A percentile compares a stretch with the other conserved stretches of the same genome.
phyloP scores from a whole-genome alignment of 2,888 invertebrate genomes.

The Dromius quadrimaculatus region DNA sequence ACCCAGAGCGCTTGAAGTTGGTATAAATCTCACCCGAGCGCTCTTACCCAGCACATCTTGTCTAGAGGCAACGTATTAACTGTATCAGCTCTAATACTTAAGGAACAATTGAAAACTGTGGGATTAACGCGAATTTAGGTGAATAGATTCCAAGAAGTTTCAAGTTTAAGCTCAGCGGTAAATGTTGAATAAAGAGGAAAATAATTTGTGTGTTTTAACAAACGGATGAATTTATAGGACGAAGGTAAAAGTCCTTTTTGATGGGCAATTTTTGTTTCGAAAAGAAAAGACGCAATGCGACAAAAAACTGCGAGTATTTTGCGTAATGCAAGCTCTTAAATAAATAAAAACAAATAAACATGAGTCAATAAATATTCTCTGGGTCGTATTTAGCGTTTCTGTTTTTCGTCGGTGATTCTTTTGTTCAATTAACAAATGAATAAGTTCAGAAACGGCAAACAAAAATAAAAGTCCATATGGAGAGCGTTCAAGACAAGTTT shows the following conservation, averaged over 20 bases:
- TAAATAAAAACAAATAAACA: no score
- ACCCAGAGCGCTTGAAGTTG: neutral
- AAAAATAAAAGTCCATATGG: slow-evolving; percentile 37
- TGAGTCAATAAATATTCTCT: slow-evolving; percentile 8
- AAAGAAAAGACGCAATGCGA: no score
- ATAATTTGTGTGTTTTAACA: no score
- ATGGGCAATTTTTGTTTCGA: no score
- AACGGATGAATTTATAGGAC: no score
- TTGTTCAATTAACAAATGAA: slow-evolving; percentile 48
- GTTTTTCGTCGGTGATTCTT: slow-evolving; percentile 31
- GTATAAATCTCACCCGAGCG: slow-evolving; percentile 39
- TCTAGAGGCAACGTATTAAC: slow-evolving; percentile 22
- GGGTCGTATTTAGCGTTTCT: neutral
- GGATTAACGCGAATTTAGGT: slow-evolving; percentile 28
- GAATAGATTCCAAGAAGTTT: slow-evolving; percentile 1
- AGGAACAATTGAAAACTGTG: slow-evolving; percentile 43
- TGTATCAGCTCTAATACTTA: slow-evolving; percentile 35
- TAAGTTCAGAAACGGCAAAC: slow-evolving; percentile 6
- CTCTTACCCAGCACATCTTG: neutral
- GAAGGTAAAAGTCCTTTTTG: no score
- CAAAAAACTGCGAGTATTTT: no score
- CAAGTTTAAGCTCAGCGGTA: neutral
- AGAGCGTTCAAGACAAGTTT: slow-evolving; percentile 41
- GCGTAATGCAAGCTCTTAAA: no score
- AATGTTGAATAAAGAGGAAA: neutral